Evolutionary conservation across 2,888 invertebrate species (phyloP), one percentile per base, ranked within the genome.

Genomic region (Halocaridina rubra): DNA sequence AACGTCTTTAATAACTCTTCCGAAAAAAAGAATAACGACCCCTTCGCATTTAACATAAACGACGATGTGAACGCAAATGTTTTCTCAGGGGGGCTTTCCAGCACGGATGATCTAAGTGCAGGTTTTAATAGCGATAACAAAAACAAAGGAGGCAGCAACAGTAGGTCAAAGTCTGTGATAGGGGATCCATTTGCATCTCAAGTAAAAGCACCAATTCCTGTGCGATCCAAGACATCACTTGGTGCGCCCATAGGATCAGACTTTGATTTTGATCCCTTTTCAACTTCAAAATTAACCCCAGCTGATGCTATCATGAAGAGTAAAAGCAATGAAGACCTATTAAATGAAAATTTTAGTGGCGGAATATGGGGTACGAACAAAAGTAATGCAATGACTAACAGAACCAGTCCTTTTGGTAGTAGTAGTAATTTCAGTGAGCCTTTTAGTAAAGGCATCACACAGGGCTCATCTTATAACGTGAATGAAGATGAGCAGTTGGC

Each of bases 401-500:
- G 64, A 13, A 19, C 53, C 77, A 84, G 72, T 39, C 72, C 82
- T 16, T 84, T 84, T 32, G 33, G 69, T 29, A 74, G 77, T 29
- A 84, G 82, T 39, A 78, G 77, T 71, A 76, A 64, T 24, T n/a
- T n/a, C n/a, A 76, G 53, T 53, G 46, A 39, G 19, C 46, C 13
- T 29, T n/a, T 64, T 13, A 67, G 32, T 4, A 75, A 76, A 53
- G 27, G 22, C 29, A 33, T 67, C 8, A 59, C 32, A 29, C 67
- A 77, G 69, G 19, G 30, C 30, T 32, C 29, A 19, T 30, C 27
- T 19, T n/a, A n/a, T n/a, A 19, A 19, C 10, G 69, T 46, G 24
- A 84, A 30, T 24, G 89, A 95, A 90, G 94, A 94, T 89, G 93
- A 94, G 90, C 95, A 95, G 91, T 91, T 94, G 90, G 94, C 93